phyloP scores from a whole-genome alignment of 2,888 invertebrate genomes.

The Geotrupes spiniger region DNA sequence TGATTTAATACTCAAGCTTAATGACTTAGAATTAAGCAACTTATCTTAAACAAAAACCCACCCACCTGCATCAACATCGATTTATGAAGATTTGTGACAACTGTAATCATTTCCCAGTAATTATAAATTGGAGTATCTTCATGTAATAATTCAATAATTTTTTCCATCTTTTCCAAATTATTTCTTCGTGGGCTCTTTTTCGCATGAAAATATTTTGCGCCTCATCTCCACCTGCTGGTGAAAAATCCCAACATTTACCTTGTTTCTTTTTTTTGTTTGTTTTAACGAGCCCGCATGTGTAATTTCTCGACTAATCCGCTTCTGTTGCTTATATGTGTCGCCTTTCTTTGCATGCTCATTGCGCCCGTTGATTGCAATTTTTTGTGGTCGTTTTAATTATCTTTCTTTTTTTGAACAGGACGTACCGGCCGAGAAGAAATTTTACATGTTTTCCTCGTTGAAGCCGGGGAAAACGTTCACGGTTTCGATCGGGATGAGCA shows the following conservation, averaged over 20 bases:
- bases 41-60: no score
- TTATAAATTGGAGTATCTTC: no score
- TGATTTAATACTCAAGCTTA: no score
- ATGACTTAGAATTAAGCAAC: no score
- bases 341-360: neutral
- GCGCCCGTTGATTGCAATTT: neutral
- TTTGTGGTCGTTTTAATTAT: neutral
- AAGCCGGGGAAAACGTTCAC: constrained; percentile 70
- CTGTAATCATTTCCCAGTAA: no score
- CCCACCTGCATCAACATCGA: no score
- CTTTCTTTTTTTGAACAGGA: constrained; percentile 58
- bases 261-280: constrained; percentile 4
- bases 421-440: constrained; percentile 67
- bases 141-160: no score
- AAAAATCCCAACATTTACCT: neutral
- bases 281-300: neutral
- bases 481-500: constrained; percentile 76
- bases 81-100: no score
- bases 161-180: no score
- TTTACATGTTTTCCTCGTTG: constrained; percentile 76
- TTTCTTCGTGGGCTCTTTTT: no score
- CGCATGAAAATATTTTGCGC: no score
- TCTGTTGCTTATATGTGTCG: neutral
- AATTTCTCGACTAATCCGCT: neutral
- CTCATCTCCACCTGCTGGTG: no score